A percentile compares a stretch with the other conserved stretches of the same genome.
Evolutionary conservation across 37 sponge, comb jelly and placozoan species (phyloP).

Genomic region (Halichondria panicea): DNA sequence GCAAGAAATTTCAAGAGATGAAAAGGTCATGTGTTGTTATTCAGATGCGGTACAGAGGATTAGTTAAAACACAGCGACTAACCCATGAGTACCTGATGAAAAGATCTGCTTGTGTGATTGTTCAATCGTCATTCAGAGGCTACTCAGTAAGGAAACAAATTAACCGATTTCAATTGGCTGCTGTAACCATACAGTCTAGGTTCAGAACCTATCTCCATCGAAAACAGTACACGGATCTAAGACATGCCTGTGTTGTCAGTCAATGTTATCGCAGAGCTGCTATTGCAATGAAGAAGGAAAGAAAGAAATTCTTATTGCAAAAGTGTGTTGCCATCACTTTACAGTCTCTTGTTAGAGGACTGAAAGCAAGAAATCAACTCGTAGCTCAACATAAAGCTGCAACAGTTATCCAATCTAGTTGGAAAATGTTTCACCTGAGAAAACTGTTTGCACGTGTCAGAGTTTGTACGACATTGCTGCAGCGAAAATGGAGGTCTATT

Average conservation of each 20-base stretch:
- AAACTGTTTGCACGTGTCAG: neutral
- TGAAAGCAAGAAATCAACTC: neutral
- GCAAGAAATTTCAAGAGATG: slow-evolving; percentile 13
- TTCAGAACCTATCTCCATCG: slow-evolving; percentile 35
- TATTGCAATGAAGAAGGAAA: neutral
- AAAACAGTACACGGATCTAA: slow-evolving; percentile 13
- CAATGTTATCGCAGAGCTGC: slow-evolving; percentile 15
- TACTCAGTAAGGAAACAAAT: neutral
- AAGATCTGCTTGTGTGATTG: slow-evolving; percentile 13
- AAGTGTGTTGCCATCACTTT: slow-evolving; percentile 32
- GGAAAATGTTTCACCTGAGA: slow-evolving; percentile 9
- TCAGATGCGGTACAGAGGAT: neutral
- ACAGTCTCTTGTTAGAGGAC: slow-evolving; percentile 17
- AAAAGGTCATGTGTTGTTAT: neutral
- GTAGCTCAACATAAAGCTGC: slow-evolving; percentile 40
- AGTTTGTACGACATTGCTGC: slow-evolving; percentile 12
- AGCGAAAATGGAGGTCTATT: neutral
- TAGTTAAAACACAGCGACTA: neutral
- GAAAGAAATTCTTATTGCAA: neutral
- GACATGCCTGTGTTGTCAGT: neutral
- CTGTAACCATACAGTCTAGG: slow-evolving; percentile 30
- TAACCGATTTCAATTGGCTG: slow-evolving; percentile 2
- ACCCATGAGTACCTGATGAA: slow-evolving; percentile 3
- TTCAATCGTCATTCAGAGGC: slow-evolving; percentile 21
- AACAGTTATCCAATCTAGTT: slow-evolving; percentile 41